These are phyloP conservation scores for Tamias sibiricus DNA, from an alignment of 2,113 vertebrate species.

Conservation along the genomic window DNA sequence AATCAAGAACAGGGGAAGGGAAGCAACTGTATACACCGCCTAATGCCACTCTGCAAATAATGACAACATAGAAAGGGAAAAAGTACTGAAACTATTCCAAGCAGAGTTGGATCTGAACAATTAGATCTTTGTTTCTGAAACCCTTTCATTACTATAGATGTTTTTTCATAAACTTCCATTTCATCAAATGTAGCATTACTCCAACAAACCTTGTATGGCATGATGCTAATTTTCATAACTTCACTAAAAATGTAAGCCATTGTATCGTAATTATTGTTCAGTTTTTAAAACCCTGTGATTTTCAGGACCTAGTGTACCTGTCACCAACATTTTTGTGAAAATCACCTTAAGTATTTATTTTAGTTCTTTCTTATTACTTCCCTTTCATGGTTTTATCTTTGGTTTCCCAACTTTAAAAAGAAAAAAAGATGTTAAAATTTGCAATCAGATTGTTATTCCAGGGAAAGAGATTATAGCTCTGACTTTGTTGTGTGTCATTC, in stretches of 20 bases:
- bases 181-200: not conserved
- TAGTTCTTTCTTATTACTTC: not conserved
- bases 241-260: not conserved
- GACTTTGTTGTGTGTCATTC: not conserved
- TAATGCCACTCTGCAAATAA: not conserved
- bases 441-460: not conserved
- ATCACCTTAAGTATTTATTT: not conserved
- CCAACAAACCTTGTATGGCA: not conserved
- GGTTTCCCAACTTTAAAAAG: not conserved
- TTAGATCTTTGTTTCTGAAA: not conserved
- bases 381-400: slow-evolving; percentile 23
- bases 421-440: not conserved
- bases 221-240: not conserved
- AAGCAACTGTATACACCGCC: no score
- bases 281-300: slow-evolving; percentile 4
- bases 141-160: not conserved
- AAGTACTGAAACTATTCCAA: not conserved
- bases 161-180: not conserved
- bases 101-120: not conserved
- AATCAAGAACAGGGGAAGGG: not conserved
- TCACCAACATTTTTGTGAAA: not conserved
- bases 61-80: not conserved
- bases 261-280: not conserved
- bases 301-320: not conserved
- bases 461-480: not conserved